Evolutionary conservation across 2,888 invertebrate species (phyloP), one percentile per base, ranked within the genome.

Genomic region (Tuta absoluta): DNA sequence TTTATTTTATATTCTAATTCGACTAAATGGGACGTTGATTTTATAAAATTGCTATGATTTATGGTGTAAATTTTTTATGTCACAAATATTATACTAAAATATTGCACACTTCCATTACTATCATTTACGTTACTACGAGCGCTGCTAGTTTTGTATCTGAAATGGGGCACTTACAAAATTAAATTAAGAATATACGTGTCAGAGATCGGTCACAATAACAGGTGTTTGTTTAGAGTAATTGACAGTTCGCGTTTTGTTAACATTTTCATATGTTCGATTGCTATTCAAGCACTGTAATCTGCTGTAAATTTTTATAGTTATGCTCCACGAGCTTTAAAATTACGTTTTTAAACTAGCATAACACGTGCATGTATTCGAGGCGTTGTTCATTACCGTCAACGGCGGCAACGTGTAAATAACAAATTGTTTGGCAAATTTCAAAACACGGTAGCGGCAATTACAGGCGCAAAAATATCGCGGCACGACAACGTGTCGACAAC

Each of bases 401-500:
- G 33, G 24, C 37, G 38, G 23, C 17, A 37, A 37, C 48, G 48
- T 61, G 41, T 49, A 61, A 61, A 61, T 61, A 61, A 61, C 48
- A 63, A 63, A 63, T 63, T 33, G 58, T 70, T 71, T 71, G 69
- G 69, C 70, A 79, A 84, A 77, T 78, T 81, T 75, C 77, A 77
- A 77, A 79, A 78, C 77, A 70, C 71, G 76, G 74, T 71, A 71
- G 72, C 75, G 71, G 80, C 82, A 89, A 89, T 88, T 87, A 89
- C 80, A 79, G 79, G 79, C 79, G 86, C 79, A 81, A 86, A 89
- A 88, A 86, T 86, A 89, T 85, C 80, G 87, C 86, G 78, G 79
- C 84, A 76, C 87, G 84, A 85, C 87, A 84, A 84, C 79, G 82
- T 89, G 90, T 88, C 88, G 89, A 90, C 91, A 89, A 84, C 82